Evolutionary conservation across 30 jellyfish, hydroid and myxozoan species (phyloP), one percentile per base, ranked within the genome.

Genomic region (Pseudorhiza aurosa): DNA sequence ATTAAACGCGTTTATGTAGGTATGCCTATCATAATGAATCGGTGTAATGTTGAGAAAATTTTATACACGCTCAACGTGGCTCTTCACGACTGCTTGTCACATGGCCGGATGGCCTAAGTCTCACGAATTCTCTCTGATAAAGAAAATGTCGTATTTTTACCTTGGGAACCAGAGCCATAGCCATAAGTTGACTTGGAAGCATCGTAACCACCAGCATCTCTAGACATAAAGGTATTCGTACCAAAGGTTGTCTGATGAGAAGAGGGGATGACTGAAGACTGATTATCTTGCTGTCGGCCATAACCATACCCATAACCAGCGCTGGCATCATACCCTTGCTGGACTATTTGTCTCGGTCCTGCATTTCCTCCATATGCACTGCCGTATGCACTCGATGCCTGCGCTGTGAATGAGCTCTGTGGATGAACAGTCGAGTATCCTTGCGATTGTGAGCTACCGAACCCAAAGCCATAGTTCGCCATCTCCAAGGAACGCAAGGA

Each of bases 391-490:
- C 75, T 81, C 15, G 97, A 59, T 15, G 77, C 85, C 33, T 84
- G 97, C 7, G 91, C 76, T 2, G 90, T 70, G 77, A 26, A 90
- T 0, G 97, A 51, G 45, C 97, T 95, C 22, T 76, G 85, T 8
- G 82, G 88, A 37, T 90, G 97, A 45, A 83, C 87, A 50, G 56
- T 56, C 12, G 95, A 58, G 37, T 90, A 91, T 65, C 94, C 85
- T 56, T 90, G 97, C 8, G 96, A 70, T 35, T 95, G 94, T 21
- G 77, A 58, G 43, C 83, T 77, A 4, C 96, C 97, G 58, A 72
- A 90, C 24, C 97, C 97, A 58, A 83, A 90, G 29, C 97, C 97
- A 77, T 82, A 90, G 86, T 63, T 77, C 67, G 97, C 97, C 97
- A 90, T 90, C 51, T 65, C 56, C 12, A 26, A n/a, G 14, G 55